phyloP scores from a whole-genome alignment of 2,888 invertebrate species.

The Trissolcus brochymenae region DNA sequence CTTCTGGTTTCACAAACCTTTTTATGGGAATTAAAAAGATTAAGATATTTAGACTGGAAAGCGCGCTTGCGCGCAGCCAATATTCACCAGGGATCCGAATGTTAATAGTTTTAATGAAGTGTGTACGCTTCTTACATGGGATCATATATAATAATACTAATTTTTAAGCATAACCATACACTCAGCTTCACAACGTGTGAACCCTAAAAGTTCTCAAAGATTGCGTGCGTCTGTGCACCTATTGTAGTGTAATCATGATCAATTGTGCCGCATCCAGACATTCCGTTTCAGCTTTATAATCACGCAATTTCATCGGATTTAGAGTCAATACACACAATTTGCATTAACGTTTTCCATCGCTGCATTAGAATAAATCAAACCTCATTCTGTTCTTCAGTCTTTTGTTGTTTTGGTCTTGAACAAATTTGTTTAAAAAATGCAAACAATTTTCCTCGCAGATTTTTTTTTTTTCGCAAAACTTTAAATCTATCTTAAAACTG shows the following conservation, averaged over 20 bases:
- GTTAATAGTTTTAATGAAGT: slow-evolving; percentile 76
- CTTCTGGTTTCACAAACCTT: slow-evolving; percentile 6
- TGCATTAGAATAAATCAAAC: not conserved
- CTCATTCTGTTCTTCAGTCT: no score
- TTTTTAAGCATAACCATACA: slow-evolving; percentile 76
- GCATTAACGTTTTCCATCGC: slow-evolving; percentile 3
- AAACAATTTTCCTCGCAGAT: not conserved
- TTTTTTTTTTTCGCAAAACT: no score
- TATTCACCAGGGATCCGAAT: slow-evolving; percentile 67
- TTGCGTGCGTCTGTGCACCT: slow-evolving; percentile 55
- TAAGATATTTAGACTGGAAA: slow-evolving; percentile 14
- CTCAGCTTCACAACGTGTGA: slow-evolving; percentile 76
- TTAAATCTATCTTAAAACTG: no score
- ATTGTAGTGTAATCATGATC: slow-evolving; percentile 52
- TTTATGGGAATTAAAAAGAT: slow-evolving; percentile 10
- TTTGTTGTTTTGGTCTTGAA: no score
- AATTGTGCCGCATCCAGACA: slow-evolving; percentile 46
- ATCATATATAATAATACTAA: slow-evolving; percentile 72
- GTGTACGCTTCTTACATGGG: slow-evolving; percentile 70
- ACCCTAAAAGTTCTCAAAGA: slow-evolving; percentile 66
- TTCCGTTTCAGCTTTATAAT: slow-evolving; percentile 33
- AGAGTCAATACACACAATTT: slow-evolving; percentile 19
- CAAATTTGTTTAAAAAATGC: not conserved
- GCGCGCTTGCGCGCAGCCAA: not conserved
- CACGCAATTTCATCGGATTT: slow-evolving; percentile 28